Evolutionary conservation across 2,797 vertebrate genomes (phyloP), one percentile per base, ranked within the genome.

Genomic region (Nothura maculosa): DNA sequence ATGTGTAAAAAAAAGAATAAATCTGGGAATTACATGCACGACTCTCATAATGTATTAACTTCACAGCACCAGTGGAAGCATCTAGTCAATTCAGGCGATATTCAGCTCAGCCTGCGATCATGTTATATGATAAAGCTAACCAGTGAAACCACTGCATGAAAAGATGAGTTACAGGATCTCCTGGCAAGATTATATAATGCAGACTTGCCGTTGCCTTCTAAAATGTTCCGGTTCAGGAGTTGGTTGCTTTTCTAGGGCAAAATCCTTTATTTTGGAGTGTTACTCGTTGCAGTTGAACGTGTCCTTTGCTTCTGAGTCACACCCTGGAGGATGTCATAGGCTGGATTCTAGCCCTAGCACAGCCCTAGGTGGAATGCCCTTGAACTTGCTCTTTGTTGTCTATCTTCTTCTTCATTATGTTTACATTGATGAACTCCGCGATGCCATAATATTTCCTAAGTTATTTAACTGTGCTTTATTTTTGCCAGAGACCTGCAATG

Each of bases 341-440:
- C 67, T 87, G 81, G 66, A n/a, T 90, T 66, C 66, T 82, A 93
- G 72, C 75, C 54, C 0, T 27, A 88, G 81, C 73, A 92, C 66
- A 95, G 84, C 86, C 89, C 66, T 66, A 66, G 95, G 95, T 95
- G 93, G 94, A 93, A 94, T 94, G 93, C 92, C 95, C 92, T 93
- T 94, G 92, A 95, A 95, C 93, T 92, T 95, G 94, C 94, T 94
- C 36, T 95, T 95, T 87, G 87, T 92, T 89, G 94, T 93, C 96
- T 89, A 73, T 81, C 89, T 5, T 91, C 1, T 0, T 73, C 95
- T 96, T 94, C 95, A 94, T 95, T 95, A 73, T 55, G 2, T 93
- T 95, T 95, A 91, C 95, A 95, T 96, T 91, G 89, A 95, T 87
- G 87, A 93, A 83, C 92, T 96, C 90, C 54, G 76, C 67, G 54